Evolutionary conservation across 2,888 invertebrate genomes (phyloP).

Genomic region (Plemyria rubiginata): DNA sequence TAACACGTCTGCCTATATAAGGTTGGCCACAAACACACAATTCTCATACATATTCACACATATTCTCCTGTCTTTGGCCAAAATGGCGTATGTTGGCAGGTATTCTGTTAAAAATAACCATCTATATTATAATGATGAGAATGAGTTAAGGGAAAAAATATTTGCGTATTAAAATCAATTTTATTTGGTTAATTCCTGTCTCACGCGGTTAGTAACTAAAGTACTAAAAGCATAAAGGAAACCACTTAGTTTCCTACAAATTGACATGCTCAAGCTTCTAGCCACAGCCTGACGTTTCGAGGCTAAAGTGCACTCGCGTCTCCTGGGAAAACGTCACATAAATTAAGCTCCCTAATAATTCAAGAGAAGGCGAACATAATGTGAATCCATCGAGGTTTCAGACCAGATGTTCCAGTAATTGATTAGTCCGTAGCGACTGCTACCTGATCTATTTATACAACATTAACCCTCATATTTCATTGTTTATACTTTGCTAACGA

Average conservation of each 20-base stretch:
- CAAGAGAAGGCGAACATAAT: constrained; percentile 11
- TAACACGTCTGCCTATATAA: too few relatives aligned
- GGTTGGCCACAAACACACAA: too few relatives aligned
- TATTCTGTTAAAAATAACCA: too few relatives aligned
- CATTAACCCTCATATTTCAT: constrained; percentile 6
- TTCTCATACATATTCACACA: too few relatives aligned
- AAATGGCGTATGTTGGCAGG: too few relatives aligned
- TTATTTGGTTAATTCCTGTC: not conserved
- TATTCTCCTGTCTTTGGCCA: too few relatives aligned
- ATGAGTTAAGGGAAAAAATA: not conserved
- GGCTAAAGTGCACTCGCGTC: constrained; percentile 32
- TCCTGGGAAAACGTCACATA: constrained; percentile 23
- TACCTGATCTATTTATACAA: constrained; percentile 7
- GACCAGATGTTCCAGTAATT: constrained; percentile 22
- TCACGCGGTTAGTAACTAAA: not conserved
- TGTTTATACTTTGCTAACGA: too few relatives aligned
- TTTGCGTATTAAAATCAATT: not conserved
- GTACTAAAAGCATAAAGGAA: constrained; percentile 1
- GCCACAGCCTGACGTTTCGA: constrained; percentile 12
- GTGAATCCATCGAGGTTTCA: constrained; percentile 13
- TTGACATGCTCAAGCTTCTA: constrained; percentile 15
- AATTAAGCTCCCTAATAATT: constrained; percentile 30
- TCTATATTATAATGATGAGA: too few relatives aligned
- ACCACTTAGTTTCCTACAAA: constrained; percentile 13
- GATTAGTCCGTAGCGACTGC: constrained; percentile 17